Evolutionary conservation across 92 coral and sea anemone species (phyloP), one percentile per base, ranked within the genome.

Genomic region (Palythoa grandis): DNA sequence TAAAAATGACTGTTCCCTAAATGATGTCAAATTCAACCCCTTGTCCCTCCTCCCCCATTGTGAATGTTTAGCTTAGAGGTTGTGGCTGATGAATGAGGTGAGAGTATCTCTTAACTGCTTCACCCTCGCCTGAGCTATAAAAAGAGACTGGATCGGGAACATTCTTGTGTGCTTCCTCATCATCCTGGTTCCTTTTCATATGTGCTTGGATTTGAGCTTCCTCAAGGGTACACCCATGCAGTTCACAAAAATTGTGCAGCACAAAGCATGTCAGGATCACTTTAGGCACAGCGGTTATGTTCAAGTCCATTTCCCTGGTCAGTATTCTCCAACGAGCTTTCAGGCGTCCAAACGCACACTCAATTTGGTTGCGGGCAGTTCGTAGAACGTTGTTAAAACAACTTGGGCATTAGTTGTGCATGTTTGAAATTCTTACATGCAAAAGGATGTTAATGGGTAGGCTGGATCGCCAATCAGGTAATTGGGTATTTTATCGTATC

Each of bases 321-420:
- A 77, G 73, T 61, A 86, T 75, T 43, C 58, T 50, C 89, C 68
- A 86, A 72, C 86, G 85, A 68, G 74, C 76, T 70, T 86, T 86
- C 76, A 53, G 58, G 58, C 58, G 58, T 53, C 58, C 58, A 20
- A 50, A 69, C 13, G 87, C 87, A 38, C 63, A 84, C 67, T 84
- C 82, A 16, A 69, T 52, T 47, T 53, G 85, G 37, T 86, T 77
- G 63, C 67, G 37, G 48, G 85, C 75, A n/a, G 54, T 56, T 77
- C 43, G 19, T n/a, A n/a, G 40, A 38, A 76, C 50, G 85, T 43
- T 53, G 58, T 77, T 60, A 63, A 70, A 78, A 87, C 50, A 54
- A 79, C 90, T 52, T 87, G 79, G 52, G 57, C 86, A 53, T 87
- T 73, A n/a, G 86, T 87, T 11, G 29, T 82, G 77, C 86, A 75